Evolutionary conservation across 2,797 vertebrate species (phyloP), one percentile per base, ranked within the genome.

Genomic region (Sebastes kiyomatsui): DNA sequence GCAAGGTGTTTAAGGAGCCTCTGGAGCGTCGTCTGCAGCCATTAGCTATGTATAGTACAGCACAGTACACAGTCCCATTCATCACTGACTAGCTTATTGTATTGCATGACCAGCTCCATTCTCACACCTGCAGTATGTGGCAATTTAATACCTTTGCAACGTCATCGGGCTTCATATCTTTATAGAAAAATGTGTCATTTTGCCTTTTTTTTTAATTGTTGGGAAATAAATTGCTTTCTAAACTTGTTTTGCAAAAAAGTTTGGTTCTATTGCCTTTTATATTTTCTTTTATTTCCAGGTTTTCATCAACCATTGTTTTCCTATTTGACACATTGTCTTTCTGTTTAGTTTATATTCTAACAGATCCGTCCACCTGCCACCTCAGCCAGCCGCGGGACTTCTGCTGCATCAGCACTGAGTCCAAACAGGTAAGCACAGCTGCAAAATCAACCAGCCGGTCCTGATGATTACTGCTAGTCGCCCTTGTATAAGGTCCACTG

Each of bases 341-440:
- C 14, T 90, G 35, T 90, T 32, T 86, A 99, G 99, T 98, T 11
- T 97, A 99, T 89, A 92, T 99, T 68, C 91, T 98, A 87, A 98
- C 96, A 0, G 96, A 97, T 30, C 88, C 96, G 5, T 96, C 97
- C 73, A 80, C 94, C 7, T 99, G 97, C 85, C 96, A 96, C 72
- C 94, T 99, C 80, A 97, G 96, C 89, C 98, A 98, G 90, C 97
- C 97, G 0, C 95, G 98, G 67, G 99, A 99, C 90, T 99, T 99
- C 95, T 99, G 99, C 93, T 99, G 99, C 92, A 97, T 99, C 93
- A 97, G 97, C 83, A 95, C 96, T 1, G 97, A 97, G 93, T 97
- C 96, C 83, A 97, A 96, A 94, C 96, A 97, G 97, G 98, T 99
- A 89, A 95, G 89, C 80, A 65, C 82, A 78, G 84, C 78, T 83